These are phyloP conservation scores for Drosophila equinoxialis DNA, from an alignment of 1,140 invertebrate genomes.

Conservation along the genomic window DNA sequence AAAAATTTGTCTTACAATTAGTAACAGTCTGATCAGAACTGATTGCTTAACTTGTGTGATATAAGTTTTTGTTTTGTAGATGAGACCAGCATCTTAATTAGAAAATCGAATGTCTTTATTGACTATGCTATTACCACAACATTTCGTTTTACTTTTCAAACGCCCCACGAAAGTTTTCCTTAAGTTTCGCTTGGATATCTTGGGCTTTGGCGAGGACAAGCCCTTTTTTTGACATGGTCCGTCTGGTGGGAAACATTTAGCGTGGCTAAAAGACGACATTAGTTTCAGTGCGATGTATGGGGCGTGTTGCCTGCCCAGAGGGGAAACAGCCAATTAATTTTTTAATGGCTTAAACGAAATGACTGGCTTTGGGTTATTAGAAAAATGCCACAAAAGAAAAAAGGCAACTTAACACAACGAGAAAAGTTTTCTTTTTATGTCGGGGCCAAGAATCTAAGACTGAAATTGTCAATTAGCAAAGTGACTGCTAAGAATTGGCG, in stretches of 20 bases:
- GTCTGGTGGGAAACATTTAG: slow-evolving; percentile 71
- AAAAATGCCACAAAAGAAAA: slow-evolving; percentile 37
- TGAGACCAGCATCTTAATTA: too few relatives aligned
- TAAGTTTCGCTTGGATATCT: slow-evolving; percentile 28
- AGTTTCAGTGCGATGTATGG: slow-evolving; percentile 72
- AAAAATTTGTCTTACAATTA: too few relatives aligned
- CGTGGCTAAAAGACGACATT: slow-evolving; percentile 65
- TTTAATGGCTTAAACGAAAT: slow-evolving; percentile 78
- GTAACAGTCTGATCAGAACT: too few relatives aligned
- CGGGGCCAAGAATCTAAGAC: slow-evolving; percentile 21
- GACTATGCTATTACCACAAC: neutral
- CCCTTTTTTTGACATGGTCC: slow-evolving; percentile 58
- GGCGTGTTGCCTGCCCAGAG: slow-evolving; percentile 51
- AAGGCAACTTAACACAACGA: slow-evolving; percentile 21
- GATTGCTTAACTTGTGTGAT: too few relatives aligned
- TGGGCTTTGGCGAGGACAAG: slow-evolving; percentile 45
- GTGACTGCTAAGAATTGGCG: slow-evolving; percentile 59
- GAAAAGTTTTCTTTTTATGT: slow-evolving; percentile 44
- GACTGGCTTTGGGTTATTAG: slow-evolving; percentile 73
- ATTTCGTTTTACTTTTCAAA: slow-evolving; percentile 14
- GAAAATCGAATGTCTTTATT: neutral
- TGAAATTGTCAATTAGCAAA: slow-evolving; percentile 79
- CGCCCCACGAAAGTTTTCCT: slow-evolving; percentile 18
- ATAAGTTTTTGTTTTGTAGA: too few relatives aligned
- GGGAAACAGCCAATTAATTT: slow-evolving; percentile 76